These are phyloP conservation scores for Drosophila neonasuta DNA, from an alignment of 2,888 invertebrate genomes.

Conservation along the genomic window DNA sequence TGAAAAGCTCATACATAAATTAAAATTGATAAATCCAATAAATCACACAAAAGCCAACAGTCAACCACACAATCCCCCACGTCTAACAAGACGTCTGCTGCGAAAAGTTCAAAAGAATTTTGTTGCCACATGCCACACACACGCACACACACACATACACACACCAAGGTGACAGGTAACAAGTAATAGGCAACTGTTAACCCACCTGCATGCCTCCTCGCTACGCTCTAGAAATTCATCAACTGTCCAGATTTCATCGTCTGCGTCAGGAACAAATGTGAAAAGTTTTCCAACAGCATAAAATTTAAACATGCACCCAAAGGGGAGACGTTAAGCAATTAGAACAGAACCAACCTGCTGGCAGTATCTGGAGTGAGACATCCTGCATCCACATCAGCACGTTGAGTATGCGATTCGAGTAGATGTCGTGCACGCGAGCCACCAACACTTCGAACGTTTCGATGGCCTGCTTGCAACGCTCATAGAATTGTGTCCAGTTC, in stretches of 20 bases:
- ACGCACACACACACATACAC: constrained; percentile 18
- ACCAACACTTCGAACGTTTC: constrained; percentile 90
- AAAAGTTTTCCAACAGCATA: constrained; percentile 63
- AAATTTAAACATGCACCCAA: constrained; percentile 37
- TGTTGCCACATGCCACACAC: constrained; percentile 48
- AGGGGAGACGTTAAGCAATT: constrained; percentile 33
- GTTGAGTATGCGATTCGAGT: constrained; percentile 93
- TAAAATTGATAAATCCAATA: constrained; percentile 64
- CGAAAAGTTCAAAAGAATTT: constrained; percentile 63
- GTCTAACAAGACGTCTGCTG: constrained; percentile 9
- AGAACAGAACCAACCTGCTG: constrained; percentile 83
- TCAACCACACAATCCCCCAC: constrained; percentile 28
- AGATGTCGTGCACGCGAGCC: constrained; percentile 93
- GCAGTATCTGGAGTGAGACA: constrained; percentile 90
- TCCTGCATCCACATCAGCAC: constrained; percentile 94
- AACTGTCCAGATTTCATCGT: constrained; percentile 92
- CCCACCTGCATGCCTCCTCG: constrained; percentile 88
- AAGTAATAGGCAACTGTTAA: constrained; percentile 40
- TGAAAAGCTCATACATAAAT: constrained; percentile 51
- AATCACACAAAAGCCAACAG: constrained; percentile 56
- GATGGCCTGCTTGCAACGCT: constrained; percentile 89
- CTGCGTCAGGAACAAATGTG: constrained; percentile 79
- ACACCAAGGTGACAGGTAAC: constrained; percentile 38
- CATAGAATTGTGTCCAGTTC: constrained; percentile 90
- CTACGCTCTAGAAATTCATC: constrained; percentile 93